These are phyloP conservation scores for Drosophila testacea DNA, from an alignment of 2,888 invertebrate species.

Conservation along the genomic window DNA sequence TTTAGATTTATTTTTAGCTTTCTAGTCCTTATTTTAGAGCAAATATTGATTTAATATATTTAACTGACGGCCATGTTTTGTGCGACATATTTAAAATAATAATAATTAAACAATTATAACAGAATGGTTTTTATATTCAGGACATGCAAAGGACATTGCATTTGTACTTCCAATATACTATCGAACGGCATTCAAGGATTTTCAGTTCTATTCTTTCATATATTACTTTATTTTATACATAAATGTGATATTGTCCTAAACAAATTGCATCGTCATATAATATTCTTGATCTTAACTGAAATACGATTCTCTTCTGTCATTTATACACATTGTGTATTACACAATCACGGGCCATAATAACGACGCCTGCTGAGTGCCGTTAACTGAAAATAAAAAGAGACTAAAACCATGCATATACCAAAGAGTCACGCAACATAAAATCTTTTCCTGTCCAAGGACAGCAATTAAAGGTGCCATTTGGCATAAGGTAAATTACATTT, in stretches of 20 bases:
- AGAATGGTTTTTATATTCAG: too few species aligned
- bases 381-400: slow-evolving; percentile 8
- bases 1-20: too few species aligned
- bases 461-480: slow-evolving; percentile 39
- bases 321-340: neutral
- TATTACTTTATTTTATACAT: neutral
- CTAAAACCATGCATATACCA: slow-evolving; percentile 7
- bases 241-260: neutral
- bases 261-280: slow-evolving; percentile 2
- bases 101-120: too few species aligned
- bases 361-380: slow-evolving; percentile 12
- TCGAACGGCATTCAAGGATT: too few species aligned
- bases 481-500: slow-evolving; percentile 39
- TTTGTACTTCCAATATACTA: too few species aligned
- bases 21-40: too few species aligned
- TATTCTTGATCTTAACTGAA: slow-evolving; percentile 1
- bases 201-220: neutral
- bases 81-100: too few species aligned
- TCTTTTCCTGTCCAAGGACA: slow-evolving; percentile 25
- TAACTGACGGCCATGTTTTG: too few species aligned
- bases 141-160: too few species aligned
- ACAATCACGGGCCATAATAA: slow-evolving; percentile 18
- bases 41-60: too few species aligned
- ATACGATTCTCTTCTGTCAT: slow-evolving; percentile 9
- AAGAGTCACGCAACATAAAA: slow-evolving; percentile 49